A percentile compares a stretch with the other conserved stretches of the same genome.
These are phyloP conservation scores for Mizuhopecten yessoensis DNA, from an alignment of 1,140 invertebrate genomes.

Conservation along the genomic window DNA sequence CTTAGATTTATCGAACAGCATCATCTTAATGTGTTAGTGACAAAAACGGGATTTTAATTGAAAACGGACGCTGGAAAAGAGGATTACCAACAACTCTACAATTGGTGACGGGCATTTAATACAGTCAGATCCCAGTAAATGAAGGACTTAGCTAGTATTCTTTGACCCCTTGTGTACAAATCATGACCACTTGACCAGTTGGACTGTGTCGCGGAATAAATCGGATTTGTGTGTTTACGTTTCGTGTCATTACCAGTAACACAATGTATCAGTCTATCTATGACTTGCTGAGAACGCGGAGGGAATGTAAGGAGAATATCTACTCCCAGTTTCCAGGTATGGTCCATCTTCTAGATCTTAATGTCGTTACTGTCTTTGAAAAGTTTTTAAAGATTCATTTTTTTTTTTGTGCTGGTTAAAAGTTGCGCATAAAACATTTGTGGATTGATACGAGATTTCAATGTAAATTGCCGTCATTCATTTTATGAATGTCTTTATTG, in stretches of 20 bases:
- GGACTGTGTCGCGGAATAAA: not conserved
- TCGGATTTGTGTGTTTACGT: conserved; percentile 38
- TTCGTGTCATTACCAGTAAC: not conserved
- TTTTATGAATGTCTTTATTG: too few relatives aligned
- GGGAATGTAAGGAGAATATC: conserved; percentile 14
- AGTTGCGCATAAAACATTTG: too few relatives aligned
- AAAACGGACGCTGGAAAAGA: conserved; percentile 23
- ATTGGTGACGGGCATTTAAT: conserved; percentile 5
- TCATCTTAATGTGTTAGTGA: not conserved
- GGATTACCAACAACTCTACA: not conserved
- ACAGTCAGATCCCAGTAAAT: conserved; percentile 25
- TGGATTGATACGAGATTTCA: too few relatives aligned
- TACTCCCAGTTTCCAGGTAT: not conserved
- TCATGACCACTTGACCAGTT: conserved; percentile 24
- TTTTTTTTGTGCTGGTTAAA: too few relatives aligned
- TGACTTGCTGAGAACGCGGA: not conserved
- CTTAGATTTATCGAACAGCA: not conserved
- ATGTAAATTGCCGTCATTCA: too few relatives aligned
- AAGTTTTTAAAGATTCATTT: not conserved
- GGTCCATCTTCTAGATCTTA: too few relatives aligned
- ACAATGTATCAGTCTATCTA: conserved; percentile 17
- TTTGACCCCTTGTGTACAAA: conserved; percentile 20
- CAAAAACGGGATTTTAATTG: conserved; percentile 38
- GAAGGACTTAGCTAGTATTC: not conserved
- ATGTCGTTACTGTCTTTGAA: not conserved